Conservation (phyloP, 2,113 vertebrate species). For the Oryzias curvinotus region DNA sequence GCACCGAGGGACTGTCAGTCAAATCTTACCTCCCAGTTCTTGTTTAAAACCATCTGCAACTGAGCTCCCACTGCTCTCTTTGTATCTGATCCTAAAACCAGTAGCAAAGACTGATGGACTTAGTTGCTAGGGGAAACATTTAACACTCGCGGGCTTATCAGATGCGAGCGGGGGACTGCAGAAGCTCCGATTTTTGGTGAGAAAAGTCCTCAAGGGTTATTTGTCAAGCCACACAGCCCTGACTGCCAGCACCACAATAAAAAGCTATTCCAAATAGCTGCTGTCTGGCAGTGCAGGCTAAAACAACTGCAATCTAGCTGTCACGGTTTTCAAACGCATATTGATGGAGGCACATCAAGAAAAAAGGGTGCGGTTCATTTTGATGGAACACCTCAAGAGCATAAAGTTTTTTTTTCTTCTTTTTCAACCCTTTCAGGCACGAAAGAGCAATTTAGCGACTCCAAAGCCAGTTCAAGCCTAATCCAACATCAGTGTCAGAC, state of each 20-base stretch:
- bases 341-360: slow-evolving; percentile 17
- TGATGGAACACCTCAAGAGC: slow-evolving; percentile 22
- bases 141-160: slow-evolving; percentile 59
- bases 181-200: slow-evolving; percentile 42
- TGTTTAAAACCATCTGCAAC: slow-evolving; percentile 66
- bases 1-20: slow-evolving; percentile 46
- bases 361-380: slow-evolving; percentile 44
- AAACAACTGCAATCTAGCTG: slow-evolving; percentile 55
- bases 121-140: slow-evolving; percentile 43
- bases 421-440: slow-evolving; percentile 9
- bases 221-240: slow-evolving; percentile 49
- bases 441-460: slow-evolving; percentile 52
- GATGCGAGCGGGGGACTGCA: slow-evolving; percentile 41
- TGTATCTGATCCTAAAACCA: slow-evolving; percentile 62
- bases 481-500: slow-evolving; percentile 66
- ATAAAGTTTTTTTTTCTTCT: slow-evolving; percentile 14
- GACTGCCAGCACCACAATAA: slow-evolving; percentile 43
- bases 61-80: slow-evolving; percentile 53
- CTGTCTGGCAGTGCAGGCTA: slow-evolving; percentile 26
- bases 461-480: slow-evolving; percentile 66
- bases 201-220: slow-evolving; percentile 59
- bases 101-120: slow-evolving; percentile 33
- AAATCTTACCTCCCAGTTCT: slow-evolving; percentile 63
- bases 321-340: slow-evolving; percentile 39
- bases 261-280: slow-evolving; percentile 42